Evolutionary conservation across 2,113 vertebrate species (phyloP).

Genomic region (Semicossyphus pulcher): DNA sequence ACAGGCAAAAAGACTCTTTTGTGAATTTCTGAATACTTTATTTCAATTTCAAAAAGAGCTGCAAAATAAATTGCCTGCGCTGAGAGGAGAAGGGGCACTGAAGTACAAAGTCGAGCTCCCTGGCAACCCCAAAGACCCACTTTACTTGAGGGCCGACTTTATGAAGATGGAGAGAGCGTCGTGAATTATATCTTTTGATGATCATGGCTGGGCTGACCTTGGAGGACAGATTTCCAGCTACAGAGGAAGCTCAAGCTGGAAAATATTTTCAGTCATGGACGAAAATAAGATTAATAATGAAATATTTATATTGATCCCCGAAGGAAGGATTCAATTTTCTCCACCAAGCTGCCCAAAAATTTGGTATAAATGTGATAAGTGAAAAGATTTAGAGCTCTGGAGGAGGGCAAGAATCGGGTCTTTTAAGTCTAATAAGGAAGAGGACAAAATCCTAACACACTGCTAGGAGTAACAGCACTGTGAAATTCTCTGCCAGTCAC

Average conservation of each 20-base stretch:
- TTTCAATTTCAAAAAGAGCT: conserved; percentile 75
- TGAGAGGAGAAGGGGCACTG: conserved; percentile 20
- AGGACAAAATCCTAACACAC: conserved; percentile 2
- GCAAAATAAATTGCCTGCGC: conserved; percentile 61
- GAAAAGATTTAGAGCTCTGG: conserved; percentile 1
- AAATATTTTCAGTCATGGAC: background rate
- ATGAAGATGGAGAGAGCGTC: conserved; percentile 33
- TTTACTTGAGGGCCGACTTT: conserved; percentile 34
- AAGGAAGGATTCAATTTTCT: conserved; percentile 1
- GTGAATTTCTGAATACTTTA: conserved; percentile 67
- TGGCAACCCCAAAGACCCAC: conserved; percentile 48
- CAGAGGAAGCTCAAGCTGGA: background rate
- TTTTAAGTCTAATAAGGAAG: conserved; percentile 10
- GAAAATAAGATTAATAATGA: background rate
- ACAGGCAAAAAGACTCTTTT: conserved; percentile 32
- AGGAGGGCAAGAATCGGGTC: background rate
- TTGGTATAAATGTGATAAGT: conserved; percentile 6
- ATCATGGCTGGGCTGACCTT: conserved; percentile 29
- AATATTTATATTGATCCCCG: conserved; percentile 18
- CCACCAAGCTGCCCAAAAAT: background rate
- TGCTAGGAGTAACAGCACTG: background rate
- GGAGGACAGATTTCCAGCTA: background rate
- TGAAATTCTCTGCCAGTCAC: too few species aligned
- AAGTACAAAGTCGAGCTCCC: conserved; percentile 65
- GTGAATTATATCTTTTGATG: conserved; percentile 48